Evolutionary conservation across 1,140 invertebrate genomes (phyloP), one percentile per base, ranked within the genome.

Genomic region (Heliconius hewitsoni): DNA sequence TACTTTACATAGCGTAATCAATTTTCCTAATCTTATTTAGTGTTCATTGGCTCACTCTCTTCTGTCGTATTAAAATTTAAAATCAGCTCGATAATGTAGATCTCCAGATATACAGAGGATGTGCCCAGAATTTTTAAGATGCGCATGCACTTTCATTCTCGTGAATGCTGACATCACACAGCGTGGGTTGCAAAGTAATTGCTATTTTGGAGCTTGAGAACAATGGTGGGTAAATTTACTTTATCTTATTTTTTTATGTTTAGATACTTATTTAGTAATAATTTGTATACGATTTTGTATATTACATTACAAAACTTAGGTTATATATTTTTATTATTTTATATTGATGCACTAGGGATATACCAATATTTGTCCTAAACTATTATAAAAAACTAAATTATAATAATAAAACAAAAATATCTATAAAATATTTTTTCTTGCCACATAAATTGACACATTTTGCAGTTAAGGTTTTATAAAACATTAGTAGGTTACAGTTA

Each of bases 101-200:
- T 80, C 79, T 80, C 55, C 71, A 77, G 80, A 81, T 74, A 66
- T 60, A 16, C 71, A 1, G 57, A 66, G 73, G 76, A 81, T 84
- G 84, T 86, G 84, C 74, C 71, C 74, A 75, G 85, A 86, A 87
- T 89, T 82, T 60, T 71, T 81, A 85, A 85, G 76, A 83, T 86
- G 30, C 66, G 16, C 42, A 66, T 78, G 85, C 87, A 89, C 88
- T 90, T 90, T 90, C 88, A 86, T 88, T 87, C 80, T 84, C 81
- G 81, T 77, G 76, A 82, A 18, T 42, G 80, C 79, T 85, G 83
- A 84, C 84, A 81, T 86, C 84, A 82, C 71, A 66, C 42, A 50
- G 76, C 81, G 84, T 83, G 84, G 71, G 55, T 71, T 78, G 84
- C 77, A 85, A 71, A 27, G 72, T 76, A 77, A 74, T 78, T 57